Evolutionary conservation across 1,140 invertebrate genomes (phyloP), one percentile per base, ranked within the genome.

Genomic region (Penaeus indicus): DNA sequence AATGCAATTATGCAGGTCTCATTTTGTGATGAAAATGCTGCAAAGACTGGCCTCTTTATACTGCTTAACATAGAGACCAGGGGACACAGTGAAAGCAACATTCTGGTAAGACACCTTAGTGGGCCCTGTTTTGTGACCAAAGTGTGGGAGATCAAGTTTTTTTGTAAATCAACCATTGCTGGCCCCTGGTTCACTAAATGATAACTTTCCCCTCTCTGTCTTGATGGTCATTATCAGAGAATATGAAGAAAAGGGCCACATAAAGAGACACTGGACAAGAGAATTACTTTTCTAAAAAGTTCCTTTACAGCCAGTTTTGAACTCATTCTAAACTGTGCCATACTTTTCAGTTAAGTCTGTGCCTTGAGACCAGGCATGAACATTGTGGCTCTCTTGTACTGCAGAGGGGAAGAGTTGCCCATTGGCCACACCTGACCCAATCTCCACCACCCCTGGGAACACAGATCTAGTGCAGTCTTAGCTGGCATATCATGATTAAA

Each of bases 71-170:
- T 82, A 63, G 69, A 88, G 84, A 90, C 90, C 90, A 91, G 90
- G 90, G 90, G 90, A 91, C 90, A 90, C 90, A 91, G 90, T 91
- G 90, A 90, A 79, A 90, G 61, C 25, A 90, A 38, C 61, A 90
- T 81, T 63, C 19, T 84, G 25, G 79, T 67, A 79, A 42, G 42
- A 72, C 42, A 62, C 77, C 60, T 81, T 78, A 82, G 27, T 86
- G 83, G 84, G 84, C 85, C 85, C 84, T 90, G 69, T 62, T 75
- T 86, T 84, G 62, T 86, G 82, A 85, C 75, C 77, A 79, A 84
- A 69, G 8, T 61, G 67, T 69, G 82, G 42, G 38, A 32, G 47
- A 67, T 82, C 62, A 77, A 82, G 75, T 89, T 60, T 82, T 82
- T 54, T 62, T 84, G 47, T 86, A 90, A 83, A 72, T 82, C 83